Base-by-base conservation (phyloP, 2,113 vertebrate genomes). In the Oostethus manadensis region DNA sequence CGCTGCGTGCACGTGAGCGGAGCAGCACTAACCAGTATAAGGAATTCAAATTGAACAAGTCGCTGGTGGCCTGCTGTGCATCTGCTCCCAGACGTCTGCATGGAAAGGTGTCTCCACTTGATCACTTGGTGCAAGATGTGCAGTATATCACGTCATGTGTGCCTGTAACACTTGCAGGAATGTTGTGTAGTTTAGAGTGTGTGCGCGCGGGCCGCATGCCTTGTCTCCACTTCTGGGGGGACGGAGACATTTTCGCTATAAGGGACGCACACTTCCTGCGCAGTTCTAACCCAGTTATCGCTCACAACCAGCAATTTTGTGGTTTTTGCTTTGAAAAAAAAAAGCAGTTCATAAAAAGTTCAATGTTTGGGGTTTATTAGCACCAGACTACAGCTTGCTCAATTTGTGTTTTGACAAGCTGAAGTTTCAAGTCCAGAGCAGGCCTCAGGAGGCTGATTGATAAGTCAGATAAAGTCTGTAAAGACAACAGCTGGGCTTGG, bases 321-420 rank as follows among this genome's bases (percentile, higher is more conserved):
- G 81, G 66, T 58, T 58, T 35, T 42, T 42, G 66, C 60, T 50
- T 68, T 75, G 67, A 13, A 40, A 20, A 49, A 51, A 55, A 55
- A 40, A 11, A 55, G 23, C 66, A 79, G 83, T 81, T 88, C 85
- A 80, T 84, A 85, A 86, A 65, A 63, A 88, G 82, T 86, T 88
- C 84, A 88, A 60, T 42, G 57, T 78, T 84, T 83, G 77, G 74
- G 76, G 45, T 73, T 78, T 74, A 68, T 56, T 60, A 55, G 56
- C 64, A 46, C 51, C 59, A 80, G 76, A 81, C 83, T 82, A 79
- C 26, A 64, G 63, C 53, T 74, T 62, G 74, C 51, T 73, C 65
- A 77, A 75, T 71, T 51, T 74, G 73, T 83, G 76, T 86, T 86
- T 86, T 77, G 76, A 87, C 81, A 86, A 78, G 76, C 74, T 77